These are phyloP conservation scores for roundworm (Caenorhabditis elegans) DNA, from an alignment of 1,140 invertebrate genomes.

Conservation along the genomic window DNA sequence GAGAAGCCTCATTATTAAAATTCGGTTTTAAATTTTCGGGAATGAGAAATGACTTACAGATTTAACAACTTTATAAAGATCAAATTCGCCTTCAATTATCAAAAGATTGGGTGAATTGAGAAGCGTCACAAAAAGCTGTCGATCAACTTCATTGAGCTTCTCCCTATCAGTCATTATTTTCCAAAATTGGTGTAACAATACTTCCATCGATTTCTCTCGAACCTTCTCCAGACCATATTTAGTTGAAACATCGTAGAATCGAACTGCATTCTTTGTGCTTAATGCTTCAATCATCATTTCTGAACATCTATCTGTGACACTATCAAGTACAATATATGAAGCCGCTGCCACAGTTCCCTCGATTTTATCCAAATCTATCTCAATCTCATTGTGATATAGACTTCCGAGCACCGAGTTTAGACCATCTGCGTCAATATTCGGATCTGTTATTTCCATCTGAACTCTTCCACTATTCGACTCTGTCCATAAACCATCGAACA, in stretches of 20 bases:
- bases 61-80: background rate
- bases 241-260: background rate
- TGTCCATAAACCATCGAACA: background rate
- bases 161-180: background rate
- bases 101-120: background rate
- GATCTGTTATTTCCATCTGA: background rate
- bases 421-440: background rate
- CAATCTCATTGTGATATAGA: constrained; percentile 21
- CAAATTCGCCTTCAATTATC: background rate
- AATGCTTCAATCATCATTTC: background rate
- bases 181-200: background rate
- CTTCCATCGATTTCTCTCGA: background rate
- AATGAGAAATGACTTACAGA: background rate
- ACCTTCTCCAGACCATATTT: constrained; percentile 8
- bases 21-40: background rate
- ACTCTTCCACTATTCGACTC: background rate
- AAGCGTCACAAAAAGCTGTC: background rate
- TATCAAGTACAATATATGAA: background rate
- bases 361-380: background rate
- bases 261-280: background rate
- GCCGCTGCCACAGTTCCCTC: constrained; percentile 12
- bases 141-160: background rate
- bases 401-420: background rate
- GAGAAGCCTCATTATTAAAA: too few relatives aligned
- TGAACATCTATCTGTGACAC: background rate